Base-by-base conservation (phyloP, 2,888 invertebrate genomes). In the Malthinus flaveolus region DNA sequence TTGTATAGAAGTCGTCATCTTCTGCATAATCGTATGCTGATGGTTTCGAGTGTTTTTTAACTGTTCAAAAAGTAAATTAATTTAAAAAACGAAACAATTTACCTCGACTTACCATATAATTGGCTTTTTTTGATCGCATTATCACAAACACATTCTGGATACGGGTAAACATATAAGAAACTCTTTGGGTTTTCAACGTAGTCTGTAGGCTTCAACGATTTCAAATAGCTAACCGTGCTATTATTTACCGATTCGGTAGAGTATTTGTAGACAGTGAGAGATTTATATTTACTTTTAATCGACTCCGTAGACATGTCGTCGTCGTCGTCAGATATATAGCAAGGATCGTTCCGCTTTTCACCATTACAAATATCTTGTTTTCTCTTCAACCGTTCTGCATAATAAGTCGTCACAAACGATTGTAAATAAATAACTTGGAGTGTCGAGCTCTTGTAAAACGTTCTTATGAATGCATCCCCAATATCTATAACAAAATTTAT, bases 351-450 rank as follows among this genome's bases (percentile, higher is more conserved):
- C 3, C 15, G 13, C 3, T 46, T 46, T 23, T 36, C 34, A 1
- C 64, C 66, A 3, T 50, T 48, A 5, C 55, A 31, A 8, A 67
- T 56, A 8, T 61, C 63, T 9, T 64, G 23, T 31, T 63, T 61
- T 12, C 67, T 49, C 12, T 54, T 35, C 1, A 56, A 39, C 8
- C 60, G 57, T n/a, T 67, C 66, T 31, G 60, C 13, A 3, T 31
- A 15, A 52, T 67, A 71, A 1, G 63, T 67, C 7, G 61, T 48
- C 3, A 61, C 11, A 51, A 66, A 69, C 12, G 58, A 69, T 64
- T 77, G 76, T 45, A 76, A 73, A 61, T 78, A 78, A n/a, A 77
- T 57, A 11, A 72, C 73, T 36, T 71, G 67, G 1, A 77, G 31
- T 3, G 64, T 63, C 10, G 61, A 61, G 11, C 68, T 68, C 7